Evolutionary conservation across 2,113 vertebrate genomes (phyloP), one percentile per base, ranked within the genome.

Genomic region (Cephalopholis sonnerati): DNA sequence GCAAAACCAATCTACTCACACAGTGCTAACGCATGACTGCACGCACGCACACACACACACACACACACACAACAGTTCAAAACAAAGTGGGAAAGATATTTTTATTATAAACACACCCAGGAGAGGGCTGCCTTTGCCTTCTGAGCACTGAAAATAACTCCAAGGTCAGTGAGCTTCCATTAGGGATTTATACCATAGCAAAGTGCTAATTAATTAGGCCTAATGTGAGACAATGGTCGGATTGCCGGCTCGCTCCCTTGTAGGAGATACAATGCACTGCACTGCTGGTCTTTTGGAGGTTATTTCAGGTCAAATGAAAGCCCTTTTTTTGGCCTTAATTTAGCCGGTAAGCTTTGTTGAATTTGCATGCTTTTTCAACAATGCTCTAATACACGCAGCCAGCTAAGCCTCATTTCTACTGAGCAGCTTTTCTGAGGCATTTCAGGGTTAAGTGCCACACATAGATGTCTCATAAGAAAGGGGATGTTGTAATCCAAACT

Each of bases 141-240:
- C 57, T 68, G 71, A 85, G 80, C 25, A 81, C 86, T 88, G 48
- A 81, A 86, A 93, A 92, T 91, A 92, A 89, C 59, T 90, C 75
- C 87, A 93, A 93, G 91, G 93, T 93, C 90, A 88, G 46, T 69
- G 72, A 79, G 84, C 75, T 70, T 74, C 83, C 67, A 84, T 84
- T 75, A 63, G 83, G 81, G 78, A 80, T 68, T 89, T 74, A 77
- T 64, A 87, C 81, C 66, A 67, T 48, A 85, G 59, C 76, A 89
- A 90, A 91, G 75, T 78, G 74, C 77, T 85, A 78, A 92, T 88
- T 93, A 94, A 94, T 93, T 92, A 93, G 82, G 32, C 61, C 75
- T 84, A 83, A 93, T 90, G 80, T 84, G 80, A 92, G 63, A 91
- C 89, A 92, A 84, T 81, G 73, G 66, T 68, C 15, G 68, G 82